Percentiles rank a stretch among this genome's conserved stretches.
Evolutionary conservation across 2,888 invertebrate genomes (phyloP).

Genomic region (Resseliella maxima): DNA sequence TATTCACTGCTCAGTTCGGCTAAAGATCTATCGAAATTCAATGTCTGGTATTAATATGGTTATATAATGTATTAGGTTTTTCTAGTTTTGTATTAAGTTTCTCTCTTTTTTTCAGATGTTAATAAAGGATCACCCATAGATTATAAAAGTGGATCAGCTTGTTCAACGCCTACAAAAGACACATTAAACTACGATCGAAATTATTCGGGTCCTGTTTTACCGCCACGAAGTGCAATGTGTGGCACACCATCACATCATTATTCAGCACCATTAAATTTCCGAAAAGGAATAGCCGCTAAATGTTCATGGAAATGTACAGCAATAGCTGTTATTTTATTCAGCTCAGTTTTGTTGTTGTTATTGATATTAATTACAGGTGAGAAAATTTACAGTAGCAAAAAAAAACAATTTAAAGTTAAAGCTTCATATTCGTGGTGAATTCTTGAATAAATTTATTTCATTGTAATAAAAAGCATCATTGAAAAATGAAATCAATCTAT

Average conservation of each 20-base stretch:
- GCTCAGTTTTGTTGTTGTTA: conserved; percentile 83
- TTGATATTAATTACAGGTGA: conserved; percentile 88
- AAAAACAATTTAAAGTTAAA: no score
- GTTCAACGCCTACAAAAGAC: conserved; percentile 87
- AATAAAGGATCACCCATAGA: conserved; percentile 87
- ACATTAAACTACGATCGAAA: conserved; percentile 73
- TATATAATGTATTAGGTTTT: background rate
- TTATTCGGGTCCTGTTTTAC: conserved; percentile 78
- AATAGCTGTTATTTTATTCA: conserved; percentile 85
- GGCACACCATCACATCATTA: conserved; percentile 78
- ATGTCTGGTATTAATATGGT: background rate
- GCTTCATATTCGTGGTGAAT: no score
- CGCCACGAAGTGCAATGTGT: conserved; percentile 72
- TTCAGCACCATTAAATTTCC: conserved; percentile 85
- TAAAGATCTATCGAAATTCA: no score
- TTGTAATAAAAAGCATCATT: no score
- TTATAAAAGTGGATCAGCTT: conserved; percentile 86
- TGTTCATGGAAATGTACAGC: conserved; percentile 95
- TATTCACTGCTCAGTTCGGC: no score
- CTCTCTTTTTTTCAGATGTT: conserved; percentile 75
- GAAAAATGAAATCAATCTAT: no score
- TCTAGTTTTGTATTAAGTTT: background rate
- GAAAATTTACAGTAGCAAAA: no score
- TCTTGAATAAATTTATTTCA: no score
- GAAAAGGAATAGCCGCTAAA: conserved; percentile 84